A percentile compares a stretch with the other conserved stretches of the same genome.
Conservation (phyloP, 1,140 invertebrate genomes). For the Paracyclopina nana region DNA sequence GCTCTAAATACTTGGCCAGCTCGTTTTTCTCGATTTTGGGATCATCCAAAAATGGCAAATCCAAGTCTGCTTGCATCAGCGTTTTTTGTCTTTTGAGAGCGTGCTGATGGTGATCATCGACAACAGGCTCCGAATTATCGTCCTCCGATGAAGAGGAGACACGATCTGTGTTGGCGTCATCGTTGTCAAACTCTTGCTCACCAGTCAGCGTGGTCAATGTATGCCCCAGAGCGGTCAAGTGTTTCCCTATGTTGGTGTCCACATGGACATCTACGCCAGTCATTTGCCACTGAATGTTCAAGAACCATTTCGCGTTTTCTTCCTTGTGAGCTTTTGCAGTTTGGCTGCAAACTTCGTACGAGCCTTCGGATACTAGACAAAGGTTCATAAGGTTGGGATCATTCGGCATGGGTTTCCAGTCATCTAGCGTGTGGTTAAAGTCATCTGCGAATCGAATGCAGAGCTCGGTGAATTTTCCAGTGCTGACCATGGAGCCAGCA, state of each 20-base stretch:
- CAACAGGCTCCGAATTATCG: conserved; percentile 21
- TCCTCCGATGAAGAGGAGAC: conserved; percentile 20
- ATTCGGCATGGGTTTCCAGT: conserved; percentile 80
- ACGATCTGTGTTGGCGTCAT: conserved; percentile 38
- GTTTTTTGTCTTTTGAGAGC: neutral
- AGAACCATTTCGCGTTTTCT: conserved; percentile 82
- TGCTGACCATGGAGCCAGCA: conserved; percentile 55
- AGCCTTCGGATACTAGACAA: conserved; percentile 89
- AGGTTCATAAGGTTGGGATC: conserved; percentile 75
- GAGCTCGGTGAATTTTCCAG: conserved; percentile 35
- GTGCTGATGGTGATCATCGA: conserved; percentile 41
- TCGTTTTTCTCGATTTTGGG: conserved; percentile 62
- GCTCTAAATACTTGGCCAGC: conserved; percentile 77
- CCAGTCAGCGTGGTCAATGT: conserved; percentile 81
- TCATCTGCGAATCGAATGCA: conserved; percentile 67
- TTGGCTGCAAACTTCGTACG: conserved; percentile 85
- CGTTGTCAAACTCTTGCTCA: conserved; percentile 49
- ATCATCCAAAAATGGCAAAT: conserved; percentile 64
- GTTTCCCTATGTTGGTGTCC: conserved; percentile 87
- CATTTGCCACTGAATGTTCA: conserved; percentile 98
- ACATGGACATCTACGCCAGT: conserved; percentile 93
- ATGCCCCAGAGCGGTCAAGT: conserved; percentile 72
- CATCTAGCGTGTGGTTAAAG: conserved; percentile 83
- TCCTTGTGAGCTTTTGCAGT: conserved; percentile 40
- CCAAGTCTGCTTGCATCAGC: conserved; percentile 3